phyloP scores from a whole-genome alignment of 1,140 invertebrate genomes.

The Phymastichus coffea region DNA sequence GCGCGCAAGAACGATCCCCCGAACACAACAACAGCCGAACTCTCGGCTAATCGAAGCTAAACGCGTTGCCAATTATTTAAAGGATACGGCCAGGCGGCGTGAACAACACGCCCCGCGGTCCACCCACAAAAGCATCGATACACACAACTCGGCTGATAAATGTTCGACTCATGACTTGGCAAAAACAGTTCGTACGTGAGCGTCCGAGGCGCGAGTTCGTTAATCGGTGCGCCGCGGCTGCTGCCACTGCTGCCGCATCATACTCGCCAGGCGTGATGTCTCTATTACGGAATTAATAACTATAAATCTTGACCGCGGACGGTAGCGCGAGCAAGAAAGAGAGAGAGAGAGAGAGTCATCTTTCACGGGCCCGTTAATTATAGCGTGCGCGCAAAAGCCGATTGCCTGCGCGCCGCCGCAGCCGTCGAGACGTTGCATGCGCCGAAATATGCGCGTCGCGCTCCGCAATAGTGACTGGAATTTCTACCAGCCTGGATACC shows the following conservation, averaged over 20 bases:
- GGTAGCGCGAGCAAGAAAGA: slow-evolving; percentile 51
- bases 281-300: slow-evolving; percentile 56
- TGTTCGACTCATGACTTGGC: slow-evolving; percentile 21
- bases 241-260: slow-evolving; percentile 5
- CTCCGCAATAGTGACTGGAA: no score
- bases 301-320: slow-evolving; percentile 46
- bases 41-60: background rate
- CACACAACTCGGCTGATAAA: slow-evolving; percentile 24
- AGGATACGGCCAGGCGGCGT: background rate
- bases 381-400: slow-evolving; percentile 39
- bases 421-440: no score
- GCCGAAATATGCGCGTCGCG: no score
- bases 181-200: background rate
- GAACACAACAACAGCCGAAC: background rate
- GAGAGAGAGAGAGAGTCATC: slow-evolving; percentile 40
- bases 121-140: no score
- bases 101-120: slow-evolving; percentile 29
- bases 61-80: background rate
- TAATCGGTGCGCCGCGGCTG: slow-evolving; percentile 4
- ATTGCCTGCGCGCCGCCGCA: slow-evolving; percentile 42
- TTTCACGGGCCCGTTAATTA: slow-evolving; percentile 53
- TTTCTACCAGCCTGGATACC: no score
- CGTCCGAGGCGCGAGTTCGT: background rate
- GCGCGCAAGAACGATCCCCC: background rate
- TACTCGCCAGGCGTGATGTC: slow-evolving; percentile 41